phyloP scores from a whole-genome alignment of 2,888 invertebrate genomes.

The Rugalucina vietnamica region DNA sequence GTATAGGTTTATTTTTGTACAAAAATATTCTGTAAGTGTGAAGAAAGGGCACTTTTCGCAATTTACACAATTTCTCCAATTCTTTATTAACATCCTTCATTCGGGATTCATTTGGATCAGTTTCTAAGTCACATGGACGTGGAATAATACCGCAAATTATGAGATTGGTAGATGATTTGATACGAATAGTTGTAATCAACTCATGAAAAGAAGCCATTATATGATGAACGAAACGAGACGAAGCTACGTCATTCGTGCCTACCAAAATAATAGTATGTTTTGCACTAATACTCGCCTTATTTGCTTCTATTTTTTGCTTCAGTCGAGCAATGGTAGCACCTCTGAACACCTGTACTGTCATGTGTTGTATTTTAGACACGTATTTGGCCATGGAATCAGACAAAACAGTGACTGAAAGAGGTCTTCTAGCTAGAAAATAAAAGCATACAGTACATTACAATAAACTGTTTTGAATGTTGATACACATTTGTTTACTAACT shows the following conservation, averaged over 20 bases:
- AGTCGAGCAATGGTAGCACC: background rate
- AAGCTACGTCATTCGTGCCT: background rate
- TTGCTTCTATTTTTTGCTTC: background rate
- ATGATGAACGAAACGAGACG: background rate
- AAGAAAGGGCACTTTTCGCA: background rate
- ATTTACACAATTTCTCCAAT: background rate
- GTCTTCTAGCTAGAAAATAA: too few species aligned
- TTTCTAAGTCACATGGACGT: too few species aligned
- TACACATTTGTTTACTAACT: too few species aligned
- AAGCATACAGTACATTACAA: too few species aligned
- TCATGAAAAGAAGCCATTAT: background rate
- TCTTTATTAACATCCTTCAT: background rate
- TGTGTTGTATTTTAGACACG: background rate
- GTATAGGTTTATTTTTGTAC: background rate
- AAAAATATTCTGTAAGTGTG: background rate
- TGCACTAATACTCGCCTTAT: background rate
- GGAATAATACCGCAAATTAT: too few species aligned
- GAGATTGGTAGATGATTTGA: too few species aligned
- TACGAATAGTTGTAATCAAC: too few species aligned
- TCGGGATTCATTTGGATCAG: background rate
- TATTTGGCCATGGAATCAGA: constrained; percentile 9
- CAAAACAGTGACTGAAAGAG: background rate
- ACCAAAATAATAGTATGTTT: background rate
- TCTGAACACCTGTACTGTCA: background rate
- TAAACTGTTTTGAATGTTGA: too few species aligned